These are phyloP conservation scores for Amphilophus citrinellus DNA, from an alignment of 2,113 vertebrate species.

Conservation along the genomic window DNA sequence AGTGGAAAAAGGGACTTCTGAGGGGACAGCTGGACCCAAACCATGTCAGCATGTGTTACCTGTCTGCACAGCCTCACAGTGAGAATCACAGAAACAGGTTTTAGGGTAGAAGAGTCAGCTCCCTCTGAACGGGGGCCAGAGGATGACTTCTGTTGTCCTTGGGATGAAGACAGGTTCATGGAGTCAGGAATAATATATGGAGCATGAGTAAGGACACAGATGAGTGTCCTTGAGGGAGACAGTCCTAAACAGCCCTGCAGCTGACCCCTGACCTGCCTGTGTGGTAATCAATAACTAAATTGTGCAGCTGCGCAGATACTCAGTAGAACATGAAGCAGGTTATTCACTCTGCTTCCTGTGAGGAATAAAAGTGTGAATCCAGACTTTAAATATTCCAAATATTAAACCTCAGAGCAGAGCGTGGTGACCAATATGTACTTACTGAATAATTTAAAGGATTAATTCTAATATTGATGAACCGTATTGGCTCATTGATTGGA, in stretches of 20 bases:
- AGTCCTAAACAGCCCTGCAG: neutral
- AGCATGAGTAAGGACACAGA: neutral
- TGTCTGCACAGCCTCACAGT: neutral
- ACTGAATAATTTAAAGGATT: neutral
- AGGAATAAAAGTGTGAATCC: neutral
- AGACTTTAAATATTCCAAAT: neutral
- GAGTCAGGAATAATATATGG: neutral
- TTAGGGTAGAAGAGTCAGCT: neutral
- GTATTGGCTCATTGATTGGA: neutral
- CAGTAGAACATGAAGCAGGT: neutral
- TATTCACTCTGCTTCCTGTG: neutral
- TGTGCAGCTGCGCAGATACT: neutral
- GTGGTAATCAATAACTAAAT: slow-evolving; percentile 3
- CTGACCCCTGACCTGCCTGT: slow-evolving; percentile 8
- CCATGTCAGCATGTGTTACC: too few species aligned
- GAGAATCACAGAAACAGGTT: neutral
- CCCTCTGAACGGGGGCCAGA: neutral
- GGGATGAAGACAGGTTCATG: neutral
- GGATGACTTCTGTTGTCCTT: rapidly evolving
- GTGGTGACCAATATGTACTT: neutral
- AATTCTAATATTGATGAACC: neutral
- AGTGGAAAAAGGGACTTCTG: neutral
- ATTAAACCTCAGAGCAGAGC: neutral
- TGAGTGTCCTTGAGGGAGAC: neutral
- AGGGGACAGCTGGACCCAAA: neutral